Evolutionary conservation across 2,113 vertebrate species (phyloP).

Genomic region (Proteles cristata): DNA sequence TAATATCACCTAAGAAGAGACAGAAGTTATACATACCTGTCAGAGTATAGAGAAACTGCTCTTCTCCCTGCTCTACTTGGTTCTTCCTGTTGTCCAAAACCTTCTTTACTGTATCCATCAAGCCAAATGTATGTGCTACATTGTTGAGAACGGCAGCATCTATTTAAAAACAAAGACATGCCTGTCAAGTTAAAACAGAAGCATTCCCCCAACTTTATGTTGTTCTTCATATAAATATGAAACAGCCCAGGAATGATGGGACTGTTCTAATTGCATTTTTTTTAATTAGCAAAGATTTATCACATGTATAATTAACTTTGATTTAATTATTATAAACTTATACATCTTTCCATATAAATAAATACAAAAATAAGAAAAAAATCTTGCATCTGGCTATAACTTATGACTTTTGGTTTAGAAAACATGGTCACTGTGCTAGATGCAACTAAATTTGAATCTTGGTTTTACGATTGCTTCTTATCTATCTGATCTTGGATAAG

Average conservation of each 20-base stretch:
- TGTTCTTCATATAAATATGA: conserved; percentile 9
- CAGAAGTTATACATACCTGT: conserved; percentile 84
- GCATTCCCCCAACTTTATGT: not conserved
- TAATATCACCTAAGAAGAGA: not conserved
- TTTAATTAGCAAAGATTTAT: conserved; percentile 12
- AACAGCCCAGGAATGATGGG: not conserved
- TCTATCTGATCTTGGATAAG: not conserved
- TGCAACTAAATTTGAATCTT: not conserved
- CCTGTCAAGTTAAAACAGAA: conserved; percentile 32
- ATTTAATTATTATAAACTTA: not conserved
- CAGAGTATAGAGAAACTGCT: conserved; percentile 91
- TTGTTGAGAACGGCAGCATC: conserved; percentile 98
- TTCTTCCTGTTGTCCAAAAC: conserved; percentile 92
- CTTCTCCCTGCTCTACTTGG: conserved; percentile 94
- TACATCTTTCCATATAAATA: not conserved
- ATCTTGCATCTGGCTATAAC: not conserved
- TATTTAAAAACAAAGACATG: conserved; percentile 87
- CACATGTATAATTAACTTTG: not conserved
- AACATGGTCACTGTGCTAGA: not conserved
- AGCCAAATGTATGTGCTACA: conserved; percentile 95
- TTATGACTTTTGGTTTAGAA: conserved; percentile 13
- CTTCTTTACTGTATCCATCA: conserved; percentile 95
- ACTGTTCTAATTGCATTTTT: not conserved
- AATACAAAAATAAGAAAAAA: not conserved
- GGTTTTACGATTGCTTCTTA: not conserved